Conservation (phyloP, 2,888 invertebrate genomes). For the Ypsolopha scabrella region DNA sequence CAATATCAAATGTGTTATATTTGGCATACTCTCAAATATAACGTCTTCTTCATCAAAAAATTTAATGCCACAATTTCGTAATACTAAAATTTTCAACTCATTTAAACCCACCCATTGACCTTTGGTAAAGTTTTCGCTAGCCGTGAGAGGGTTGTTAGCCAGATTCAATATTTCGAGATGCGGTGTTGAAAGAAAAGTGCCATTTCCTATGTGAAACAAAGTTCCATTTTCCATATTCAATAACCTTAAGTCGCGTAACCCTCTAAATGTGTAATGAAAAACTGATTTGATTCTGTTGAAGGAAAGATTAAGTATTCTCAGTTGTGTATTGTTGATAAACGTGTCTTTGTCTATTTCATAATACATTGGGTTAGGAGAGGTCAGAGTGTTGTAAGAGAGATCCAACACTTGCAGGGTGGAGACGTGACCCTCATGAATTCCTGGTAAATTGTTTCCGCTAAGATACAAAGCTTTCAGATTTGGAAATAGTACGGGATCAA, state of each 20-base stretch:
- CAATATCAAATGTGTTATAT: constrained; percentile 59
- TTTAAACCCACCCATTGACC: constrained; percentile 58
- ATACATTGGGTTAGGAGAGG: constrained; percentile 44
- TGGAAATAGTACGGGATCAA: constrained; percentile 54
- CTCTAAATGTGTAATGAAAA: constrained; percentile 59
- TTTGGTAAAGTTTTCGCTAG: constrained; percentile 44
- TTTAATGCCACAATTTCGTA: constrained; percentile 63
- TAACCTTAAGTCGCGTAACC: constrained; percentile 53
- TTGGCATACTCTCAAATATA: constrained; percentile 60
- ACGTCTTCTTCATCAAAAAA: constrained; percentile 47
- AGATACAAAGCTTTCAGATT: constrained; percentile 61
- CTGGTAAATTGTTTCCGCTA: constrained; percentile 63
- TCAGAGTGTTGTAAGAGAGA: constrained; percentile 61
- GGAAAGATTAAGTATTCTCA: constrained; percentile 61
- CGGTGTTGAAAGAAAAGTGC: constrained; percentile 51
- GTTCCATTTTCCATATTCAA: constrained; percentile 66
- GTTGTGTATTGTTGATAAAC: constrained; percentile 54
- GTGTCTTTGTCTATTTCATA: constrained; percentile 61
- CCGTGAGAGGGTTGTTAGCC: constrained; percentile 62
- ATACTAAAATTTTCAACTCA: constrained; percentile 51
- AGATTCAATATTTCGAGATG: constrained; percentile 61
- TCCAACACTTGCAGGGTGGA: constrained; percentile 58
- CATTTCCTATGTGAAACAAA: constrained; percentile 54
- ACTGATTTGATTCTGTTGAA: constrained; percentile 66
- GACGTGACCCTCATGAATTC: constrained; percentile 60